Percentiles rank a stretch among this genome's conserved stretches.
These are phyloP conservation scores for Sebastes flavidus DNA, from an alignment of 2,797 vertebrate genomes.

Conservation along the genomic window DNA sequence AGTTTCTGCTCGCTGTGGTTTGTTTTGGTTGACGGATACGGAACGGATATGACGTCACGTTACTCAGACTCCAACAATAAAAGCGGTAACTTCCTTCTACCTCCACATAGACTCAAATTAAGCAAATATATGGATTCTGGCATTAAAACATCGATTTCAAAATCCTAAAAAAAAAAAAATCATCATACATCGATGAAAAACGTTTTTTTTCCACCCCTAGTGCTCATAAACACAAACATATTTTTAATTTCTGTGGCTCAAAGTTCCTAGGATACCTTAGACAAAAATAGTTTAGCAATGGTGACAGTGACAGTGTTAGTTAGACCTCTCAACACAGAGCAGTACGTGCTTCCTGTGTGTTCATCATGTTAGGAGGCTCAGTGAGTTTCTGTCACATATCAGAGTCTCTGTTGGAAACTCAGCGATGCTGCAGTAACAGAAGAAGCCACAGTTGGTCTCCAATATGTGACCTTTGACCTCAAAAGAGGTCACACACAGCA, in stretches of 20 bases:
- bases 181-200: too few relatives aligned
- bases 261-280: not conserved
- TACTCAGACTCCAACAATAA: too few relatives aligned
- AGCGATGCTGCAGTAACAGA: conserved; percentile 4
- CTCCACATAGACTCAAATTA: too few relatives aligned
- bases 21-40: too few relatives aligned
- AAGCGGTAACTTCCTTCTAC: too few relatives aligned
- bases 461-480: conserved; percentile 47
- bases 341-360: not conserved
- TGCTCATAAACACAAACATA: too few relatives aligned
- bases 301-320: not conserved
- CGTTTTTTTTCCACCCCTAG: too few relatives aligned
- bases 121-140: too few relatives aligned
- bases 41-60: too few relatives aligned
- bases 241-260: not conserved
- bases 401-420: not conserved
- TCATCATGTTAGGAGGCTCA: not conserved
- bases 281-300: not conserved
- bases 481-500: not conserved
- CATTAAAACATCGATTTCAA: too few relatives aligned
- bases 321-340: not conserved
- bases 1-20: too few relatives aligned
- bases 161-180: too few relatives aligned
- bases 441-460: conserved; percentile 48
- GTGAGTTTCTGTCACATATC: not conserved